These are phyloP conservation scores for Rhamnusium bicolor DNA, from an alignment of 2,888 invertebrate species.

Conservation along the genomic window DNA sequence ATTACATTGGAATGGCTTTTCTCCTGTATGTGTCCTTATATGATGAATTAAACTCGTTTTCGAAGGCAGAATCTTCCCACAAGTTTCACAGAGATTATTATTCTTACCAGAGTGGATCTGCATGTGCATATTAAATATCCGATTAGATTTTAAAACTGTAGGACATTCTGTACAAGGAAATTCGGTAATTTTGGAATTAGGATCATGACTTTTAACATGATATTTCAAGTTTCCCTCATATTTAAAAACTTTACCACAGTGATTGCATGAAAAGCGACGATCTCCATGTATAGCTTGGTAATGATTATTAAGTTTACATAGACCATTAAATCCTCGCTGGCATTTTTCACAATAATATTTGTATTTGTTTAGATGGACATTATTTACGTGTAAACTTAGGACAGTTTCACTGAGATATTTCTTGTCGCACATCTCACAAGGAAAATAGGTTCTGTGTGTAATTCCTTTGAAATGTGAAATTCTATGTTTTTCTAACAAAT, in stretches of 20 bases:
- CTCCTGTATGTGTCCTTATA: no score
- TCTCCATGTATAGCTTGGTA: conserved; percentile 36
- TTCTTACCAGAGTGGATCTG: conserved; percentile 18
- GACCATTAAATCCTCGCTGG: conserved; percentile 47
- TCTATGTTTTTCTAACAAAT: conserved; percentile 1
- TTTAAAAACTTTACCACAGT: conserved; percentile 37
- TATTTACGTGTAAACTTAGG: conserved; percentile 44
- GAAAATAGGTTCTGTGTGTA: no score
- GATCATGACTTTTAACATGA: conserved; percentile 47
- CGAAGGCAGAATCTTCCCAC: conserved; percentile 37
- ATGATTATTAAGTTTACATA: conserved; percentile 35
- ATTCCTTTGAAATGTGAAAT: conserved; percentile 16
- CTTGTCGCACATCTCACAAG: no score
- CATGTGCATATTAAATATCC: neutral
- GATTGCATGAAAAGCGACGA: conserved; percentile 25
- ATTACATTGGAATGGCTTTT: neutral
- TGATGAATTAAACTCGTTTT: neutral
- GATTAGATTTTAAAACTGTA: neutral
- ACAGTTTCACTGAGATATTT: conserved; percentile 32
- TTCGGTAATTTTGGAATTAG: conserved; percentile 36
- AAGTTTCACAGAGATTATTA: conserved; percentile 52
- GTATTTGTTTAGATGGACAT: conserved; percentile 71
- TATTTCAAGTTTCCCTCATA: conserved; percentile 45
- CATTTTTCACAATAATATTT: conserved; percentile 57
- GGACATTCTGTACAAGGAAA: conserved; percentile 31